phyloP scores from a whole-genome alignment of 1,140 invertebrate species.

The Gonioctena quinquepunctata region DNA sequence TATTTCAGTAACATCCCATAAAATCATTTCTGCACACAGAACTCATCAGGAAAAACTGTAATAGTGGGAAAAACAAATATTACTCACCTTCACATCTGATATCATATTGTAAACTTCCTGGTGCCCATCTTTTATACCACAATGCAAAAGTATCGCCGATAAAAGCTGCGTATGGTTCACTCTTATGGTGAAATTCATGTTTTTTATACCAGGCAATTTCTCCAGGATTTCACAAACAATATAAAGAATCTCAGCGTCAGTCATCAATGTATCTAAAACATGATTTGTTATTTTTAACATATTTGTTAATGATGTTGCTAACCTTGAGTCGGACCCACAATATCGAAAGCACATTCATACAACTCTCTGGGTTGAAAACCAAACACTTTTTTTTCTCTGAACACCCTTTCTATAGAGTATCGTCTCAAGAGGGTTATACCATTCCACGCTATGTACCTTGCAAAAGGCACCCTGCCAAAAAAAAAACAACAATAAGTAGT shows the following conservation, averaged over 20 bases:
- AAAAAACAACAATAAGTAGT: background rate
- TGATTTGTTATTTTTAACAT: background rate
- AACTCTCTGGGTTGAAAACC: conserved; percentile 88
- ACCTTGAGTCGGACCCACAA: conserved; percentile 75
- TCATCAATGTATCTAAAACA: conserved; percentile 66
- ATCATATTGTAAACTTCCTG: conserved; percentile 33
- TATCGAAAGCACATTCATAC: conserved; percentile 92
- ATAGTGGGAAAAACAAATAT: background rate
- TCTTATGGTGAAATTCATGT: conserved; percentile 73
- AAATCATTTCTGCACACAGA: no score
- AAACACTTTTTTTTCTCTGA: conserved; percentile 78
- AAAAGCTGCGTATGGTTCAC: conserved; percentile 85
- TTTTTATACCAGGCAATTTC: conserved; percentile 69
- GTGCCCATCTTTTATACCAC: conserved; percentile 68
- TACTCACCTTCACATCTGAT: conserved; percentile 30
- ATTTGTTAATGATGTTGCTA: conserved; percentile 12
- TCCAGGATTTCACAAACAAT: conserved; percentile 77
- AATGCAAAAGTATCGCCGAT: conserved; percentile 77
- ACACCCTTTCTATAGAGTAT: conserved; percentile 86
- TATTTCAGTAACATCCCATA: no score
- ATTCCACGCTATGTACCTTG: conserved; percentile 80
- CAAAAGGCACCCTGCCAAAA: conserved; percentile 69
- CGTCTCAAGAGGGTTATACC: conserved; percentile 78
- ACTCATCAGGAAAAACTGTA: background rate
- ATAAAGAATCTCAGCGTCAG: conserved; percentile 85